phyloP scores from a whole-genome alignment of 1,140 invertebrate species.

The Antheraea mylitta region DNA sequence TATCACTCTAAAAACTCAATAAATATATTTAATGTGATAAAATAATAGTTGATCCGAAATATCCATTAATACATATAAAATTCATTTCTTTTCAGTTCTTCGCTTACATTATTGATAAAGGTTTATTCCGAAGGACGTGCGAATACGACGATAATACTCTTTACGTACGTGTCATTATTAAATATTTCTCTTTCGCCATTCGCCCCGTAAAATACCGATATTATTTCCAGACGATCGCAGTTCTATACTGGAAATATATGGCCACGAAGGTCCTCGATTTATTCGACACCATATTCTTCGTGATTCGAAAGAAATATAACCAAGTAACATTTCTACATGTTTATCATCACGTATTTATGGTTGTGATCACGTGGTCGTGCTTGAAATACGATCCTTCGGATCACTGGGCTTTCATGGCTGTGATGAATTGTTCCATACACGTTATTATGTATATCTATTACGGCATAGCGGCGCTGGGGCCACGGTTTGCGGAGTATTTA shows the following conservation, averaged over 20 bases:
- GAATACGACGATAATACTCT: conserved; percentile 31
- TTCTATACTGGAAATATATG: conserved; percentile 43
- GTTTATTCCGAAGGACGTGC: conserved; percentile 40
- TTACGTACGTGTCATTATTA: conserved; percentile 27
- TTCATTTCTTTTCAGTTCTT: conserved; percentile 27
- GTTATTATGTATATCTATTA: conserved; percentile 95
- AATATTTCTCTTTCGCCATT: neutral
- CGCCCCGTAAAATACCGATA: conserved; percentile 2
- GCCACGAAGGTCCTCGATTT: conserved; percentile 39
- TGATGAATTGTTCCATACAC: conserved; percentile 94
- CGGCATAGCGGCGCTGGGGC: conserved; percentile 92
- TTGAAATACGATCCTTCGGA: conserved; percentile 46
- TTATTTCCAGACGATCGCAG: conserved; percentile 42
- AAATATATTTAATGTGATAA: neutral
- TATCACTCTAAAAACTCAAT: too few relatives aligned
- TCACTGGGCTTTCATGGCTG: conserved; percentile 92
- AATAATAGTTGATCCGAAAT: neutral
- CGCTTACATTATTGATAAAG: conserved; percentile 31
- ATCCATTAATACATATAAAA: neutral
- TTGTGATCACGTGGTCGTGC: conserved; percentile 94
- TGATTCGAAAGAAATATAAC: conserved; percentile 92
- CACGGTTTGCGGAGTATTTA: conserved; percentile 90
- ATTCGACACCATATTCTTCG: conserved; percentile 92
- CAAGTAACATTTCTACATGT: conserved; percentile 95
- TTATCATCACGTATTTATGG: conserved; percentile 96